Conservation (phyloP, 2,113 vertebrate species). For the Uria aalge region DNA sequence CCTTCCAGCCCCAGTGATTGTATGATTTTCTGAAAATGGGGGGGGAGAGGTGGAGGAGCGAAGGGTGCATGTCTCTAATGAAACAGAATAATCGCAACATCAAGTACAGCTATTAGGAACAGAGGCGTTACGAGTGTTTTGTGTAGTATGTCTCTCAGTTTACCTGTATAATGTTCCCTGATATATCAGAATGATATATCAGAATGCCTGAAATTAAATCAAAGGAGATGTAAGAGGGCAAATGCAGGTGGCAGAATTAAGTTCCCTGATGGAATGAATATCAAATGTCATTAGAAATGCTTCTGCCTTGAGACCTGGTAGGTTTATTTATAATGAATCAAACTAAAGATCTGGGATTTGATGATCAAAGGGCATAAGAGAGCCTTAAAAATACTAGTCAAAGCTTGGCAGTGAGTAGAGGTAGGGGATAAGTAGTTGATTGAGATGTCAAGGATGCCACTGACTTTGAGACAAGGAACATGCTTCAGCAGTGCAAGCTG, state of each 20-base stretch:
- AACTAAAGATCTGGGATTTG: neutral
- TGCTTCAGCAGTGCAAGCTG: neutral
- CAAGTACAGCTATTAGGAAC: neutral
- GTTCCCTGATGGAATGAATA: neutral
- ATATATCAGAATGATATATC: neutral
- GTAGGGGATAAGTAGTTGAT: neutral
- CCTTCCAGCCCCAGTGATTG: neutral
- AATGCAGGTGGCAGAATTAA: neutral
- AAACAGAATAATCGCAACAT: neutral
- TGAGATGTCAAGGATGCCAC: neutral
- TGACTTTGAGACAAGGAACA: neutral
- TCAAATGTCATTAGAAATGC: neutral
- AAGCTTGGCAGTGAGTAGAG: neutral
- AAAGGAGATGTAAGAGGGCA: neutral
- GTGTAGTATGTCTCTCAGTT: neutral
- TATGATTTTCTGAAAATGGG: neutral
- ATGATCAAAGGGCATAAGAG: neutral
- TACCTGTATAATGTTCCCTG: neutral
- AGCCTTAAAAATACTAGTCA: neutral
- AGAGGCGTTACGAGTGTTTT: neutral
- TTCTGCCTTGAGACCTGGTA: neutral
- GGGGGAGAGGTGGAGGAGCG: neutral
- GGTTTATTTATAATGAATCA: neutral
- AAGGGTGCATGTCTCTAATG: neutral
- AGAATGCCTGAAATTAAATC: neutral